Percentiles rank a stretch among this genome's conserved stretches.
Evolutionary conservation across 2,113 vertebrate species (phyloP).

Genomic region (Crypturellus undulatus): DNA sequence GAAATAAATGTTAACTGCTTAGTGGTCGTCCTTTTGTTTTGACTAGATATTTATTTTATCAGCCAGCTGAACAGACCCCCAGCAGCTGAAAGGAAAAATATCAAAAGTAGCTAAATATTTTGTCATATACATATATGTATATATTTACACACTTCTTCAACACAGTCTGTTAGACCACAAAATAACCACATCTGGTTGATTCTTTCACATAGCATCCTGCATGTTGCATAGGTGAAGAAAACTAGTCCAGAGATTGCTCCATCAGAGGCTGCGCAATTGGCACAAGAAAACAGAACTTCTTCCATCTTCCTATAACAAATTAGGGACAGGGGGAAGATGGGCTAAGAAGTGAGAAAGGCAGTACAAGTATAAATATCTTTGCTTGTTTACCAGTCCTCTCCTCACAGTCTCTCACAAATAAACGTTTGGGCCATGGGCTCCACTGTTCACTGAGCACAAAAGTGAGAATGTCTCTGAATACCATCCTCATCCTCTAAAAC

Average conservation of each 20-base stretch:
- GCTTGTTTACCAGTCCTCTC: not conserved
- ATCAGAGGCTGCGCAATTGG: not conserved
- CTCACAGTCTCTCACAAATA: not conserved
- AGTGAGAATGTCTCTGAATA: not conserved
- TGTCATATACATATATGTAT: too few relatives aligned
- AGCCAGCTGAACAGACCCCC: not conserved
- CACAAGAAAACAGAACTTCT: not conserved
- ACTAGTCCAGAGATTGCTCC: not conserved
- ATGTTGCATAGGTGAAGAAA: not conserved
- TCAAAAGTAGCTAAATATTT: not conserved
- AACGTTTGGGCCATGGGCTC: not conserved
- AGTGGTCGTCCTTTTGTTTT: not conserved
- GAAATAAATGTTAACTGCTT: not conserved
- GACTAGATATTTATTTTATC: not conserved
- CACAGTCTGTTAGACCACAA: not conserved
- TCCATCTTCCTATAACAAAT: not conserved
- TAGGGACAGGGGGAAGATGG: not conserved
- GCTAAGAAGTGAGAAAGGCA: not conserved
- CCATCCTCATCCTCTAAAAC: not conserved
- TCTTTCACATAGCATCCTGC: not conserved
- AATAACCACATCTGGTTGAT: not conserved
- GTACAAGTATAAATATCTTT: not conserved
- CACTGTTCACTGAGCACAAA: not conserved
- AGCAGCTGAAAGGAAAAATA: not conserved
- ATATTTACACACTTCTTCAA: not conserved